Evolutionary conservation across 2,113 vertebrate species (phyloP).

Genomic region (Irena cyanogastra): DNA sequence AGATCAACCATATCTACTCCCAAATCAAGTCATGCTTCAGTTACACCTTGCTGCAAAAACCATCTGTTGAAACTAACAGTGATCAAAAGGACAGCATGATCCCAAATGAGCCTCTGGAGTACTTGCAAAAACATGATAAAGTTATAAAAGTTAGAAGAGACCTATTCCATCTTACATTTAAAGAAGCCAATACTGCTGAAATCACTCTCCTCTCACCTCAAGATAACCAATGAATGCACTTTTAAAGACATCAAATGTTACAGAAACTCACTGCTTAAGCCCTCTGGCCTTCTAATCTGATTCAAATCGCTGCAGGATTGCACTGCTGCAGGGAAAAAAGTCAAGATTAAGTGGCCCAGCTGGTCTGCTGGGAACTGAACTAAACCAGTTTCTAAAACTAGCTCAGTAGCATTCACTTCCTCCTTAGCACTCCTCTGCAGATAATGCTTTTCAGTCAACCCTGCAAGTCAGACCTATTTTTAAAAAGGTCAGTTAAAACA

Average conservation of each 20-base stretch:
- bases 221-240: neutral
- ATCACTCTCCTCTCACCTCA: neutral
- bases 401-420: conserved; percentile 24
- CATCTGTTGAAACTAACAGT: neutral
- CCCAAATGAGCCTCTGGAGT: neutral
- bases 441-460: neutral
- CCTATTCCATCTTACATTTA: neutral
- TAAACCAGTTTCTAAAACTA: conserved; percentile 47
- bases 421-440: neutral
- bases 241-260: neutral
- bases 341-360: neutral
- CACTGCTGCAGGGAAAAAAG: neutral
- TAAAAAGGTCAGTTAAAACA: neutral
- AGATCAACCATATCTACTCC: neutral
- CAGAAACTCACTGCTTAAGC: neutral
- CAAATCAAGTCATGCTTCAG: neutral
- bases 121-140: neutral
- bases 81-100: neutral
- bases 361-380: conserved; percentile 8
- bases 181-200: neutral
- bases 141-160: neutral
- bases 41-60: neutral
- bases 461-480: neutral
- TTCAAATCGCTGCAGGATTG: neutral
- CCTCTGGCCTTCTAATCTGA: neutral